phyloP scores from a whole-genome alignment of 1,140 invertebrate genomes.

The Centruroides vittatus region DNA sequence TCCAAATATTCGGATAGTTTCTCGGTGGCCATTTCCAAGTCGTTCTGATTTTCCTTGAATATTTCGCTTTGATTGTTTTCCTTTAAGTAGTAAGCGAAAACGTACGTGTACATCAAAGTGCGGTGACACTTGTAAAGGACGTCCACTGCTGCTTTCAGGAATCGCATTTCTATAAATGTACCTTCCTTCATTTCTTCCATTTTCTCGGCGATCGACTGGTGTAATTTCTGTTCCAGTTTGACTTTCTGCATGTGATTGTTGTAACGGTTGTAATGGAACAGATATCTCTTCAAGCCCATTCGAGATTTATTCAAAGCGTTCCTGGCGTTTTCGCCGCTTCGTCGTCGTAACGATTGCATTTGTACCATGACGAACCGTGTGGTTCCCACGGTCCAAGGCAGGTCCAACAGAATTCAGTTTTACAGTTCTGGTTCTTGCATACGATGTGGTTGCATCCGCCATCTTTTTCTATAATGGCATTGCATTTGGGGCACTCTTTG shows the following conservation, averaged over 20 bases:
- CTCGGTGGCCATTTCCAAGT: conserved; percentile 93
- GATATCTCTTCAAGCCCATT: conserved; percentile 76
- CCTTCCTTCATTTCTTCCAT: conserved; percentile 99
- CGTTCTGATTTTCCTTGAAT: conserved; percentile 96
- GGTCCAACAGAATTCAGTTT: conserved; percentile 97
- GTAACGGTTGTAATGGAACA: conserved; percentile 97
- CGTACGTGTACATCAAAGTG: conserved; percentile 98
- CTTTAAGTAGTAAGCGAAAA: conserved; percentile 94
- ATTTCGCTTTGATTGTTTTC: conserved; percentile 98
- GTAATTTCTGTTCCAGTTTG: conserved; percentile 92
- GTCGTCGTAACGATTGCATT: conserved; percentile 95
- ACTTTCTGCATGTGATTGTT: conserved; percentile 99
- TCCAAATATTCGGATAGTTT: conserved; percentile 94
- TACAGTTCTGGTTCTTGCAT: conserved; percentile 96
- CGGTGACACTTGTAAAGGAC: conserved; percentile 93
- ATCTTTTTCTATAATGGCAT: conserved; percentile 95
- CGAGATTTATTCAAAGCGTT: conserved; percentile 90
- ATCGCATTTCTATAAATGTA: conserved; percentile 92
- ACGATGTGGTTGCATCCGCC: conserved; percentile 99
- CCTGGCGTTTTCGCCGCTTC: conserved; percentile 84
- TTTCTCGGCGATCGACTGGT: conserved; percentile 84
- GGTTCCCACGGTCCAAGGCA: conserved; percentile 97
- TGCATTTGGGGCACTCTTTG: conserved; percentile 97
- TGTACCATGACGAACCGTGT: conserved; percentile 93
- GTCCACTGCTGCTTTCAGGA: conserved; percentile 83